Evolutionary conservation across 2,113 vertebrate species (phyloP).

Genomic region (Labrus mixtus): DNA sequence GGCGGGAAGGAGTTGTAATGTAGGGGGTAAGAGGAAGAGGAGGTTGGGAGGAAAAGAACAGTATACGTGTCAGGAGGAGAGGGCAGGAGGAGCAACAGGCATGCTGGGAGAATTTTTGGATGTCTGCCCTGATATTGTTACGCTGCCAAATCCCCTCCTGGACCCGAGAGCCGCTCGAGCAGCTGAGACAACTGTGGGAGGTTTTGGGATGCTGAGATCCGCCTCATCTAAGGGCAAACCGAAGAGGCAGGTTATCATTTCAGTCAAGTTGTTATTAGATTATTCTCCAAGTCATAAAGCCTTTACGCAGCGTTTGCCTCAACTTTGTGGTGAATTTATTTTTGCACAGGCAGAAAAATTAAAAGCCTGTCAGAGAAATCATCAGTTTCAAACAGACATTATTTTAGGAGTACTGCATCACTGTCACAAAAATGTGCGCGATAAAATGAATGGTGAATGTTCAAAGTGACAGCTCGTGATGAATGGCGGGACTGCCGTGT

Average conservation of each 20-base stretch:
- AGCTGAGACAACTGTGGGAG: slow-evolving; percentile 63
- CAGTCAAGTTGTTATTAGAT: slow-evolving; percentile 42
- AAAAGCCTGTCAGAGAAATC: slow-evolving; percentile 23
- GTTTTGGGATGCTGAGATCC: slow-evolving; percentile 46
- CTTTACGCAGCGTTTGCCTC: slow-evolving; percentile 2
- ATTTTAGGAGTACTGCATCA: slow-evolving; percentile 20
- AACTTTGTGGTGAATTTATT: slow-evolving; percentile 19
- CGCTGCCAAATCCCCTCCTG: slow-evolving; percentile 58
- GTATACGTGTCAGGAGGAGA: slow-evolving; percentile 16
- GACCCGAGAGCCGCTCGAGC: slow-evolving; percentile 38
- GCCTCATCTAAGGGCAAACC: slow-evolving; percentile 34
- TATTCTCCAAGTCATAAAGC: background rate
- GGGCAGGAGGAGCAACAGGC: slow-evolving; percentile 22
- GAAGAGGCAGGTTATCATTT: slow-evolving; percentile 46
- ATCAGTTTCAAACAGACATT: slow-evolving; percentile 14
- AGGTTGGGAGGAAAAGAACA: slow-evolving; percentile 33
- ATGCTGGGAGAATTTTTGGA: slow-evolving; percentile 50
- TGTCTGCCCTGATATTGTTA: slow-evolving; percentile 53
- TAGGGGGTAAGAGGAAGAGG: background rate
- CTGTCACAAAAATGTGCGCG: background rate
- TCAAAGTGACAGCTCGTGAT: slow-evolving; percentile 25
- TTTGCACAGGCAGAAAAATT: slow-evolving; percentile 8
- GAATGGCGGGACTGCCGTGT: slow-evolving; percentile 2
- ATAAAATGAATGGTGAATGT: slow-evolving; percentile 6
- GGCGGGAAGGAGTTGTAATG: background rate